Percentiles rank a stretch among this genome's conserved stretches.
Evolutionary conservation across 2,888 invertebrate genomes (phyloP).

Genomic region (Melipona beecheii): DNA sequence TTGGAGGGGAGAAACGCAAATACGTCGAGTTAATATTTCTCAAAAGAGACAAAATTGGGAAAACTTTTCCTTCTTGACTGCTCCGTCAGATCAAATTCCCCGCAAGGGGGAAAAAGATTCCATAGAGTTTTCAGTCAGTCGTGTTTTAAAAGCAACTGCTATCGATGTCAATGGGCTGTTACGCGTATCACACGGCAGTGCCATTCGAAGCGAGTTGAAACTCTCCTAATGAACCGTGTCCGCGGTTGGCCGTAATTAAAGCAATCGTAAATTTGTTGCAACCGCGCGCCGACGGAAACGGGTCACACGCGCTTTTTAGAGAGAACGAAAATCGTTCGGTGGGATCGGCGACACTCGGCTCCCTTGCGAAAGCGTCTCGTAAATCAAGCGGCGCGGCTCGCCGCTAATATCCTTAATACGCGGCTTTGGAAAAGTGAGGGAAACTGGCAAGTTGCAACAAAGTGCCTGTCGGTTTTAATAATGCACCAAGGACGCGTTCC

Average conservation of each 20-base stretch:
- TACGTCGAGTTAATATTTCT: too few relatives aligned
- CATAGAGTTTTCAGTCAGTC: neutral
- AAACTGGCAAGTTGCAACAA: slow-evolving; percentile 17
- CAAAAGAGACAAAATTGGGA: neutral
- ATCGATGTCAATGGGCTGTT: slow-evolving; percentile 15
- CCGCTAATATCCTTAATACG: slow-evolving; percentile 40
- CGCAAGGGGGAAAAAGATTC: too few relatives aligned
- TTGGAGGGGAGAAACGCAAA: too few relatives aligned
- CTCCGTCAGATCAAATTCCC: too few relatives aligned
- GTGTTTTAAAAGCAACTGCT: too few relatives aligned
- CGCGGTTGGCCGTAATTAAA: slow-evolving; percentile 18
- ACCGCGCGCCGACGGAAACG: slow-evolving; percentile 15
- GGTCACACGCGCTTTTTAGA: slow-evolving; percentile 27
- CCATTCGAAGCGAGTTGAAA: slow-evolving; percentile 20
- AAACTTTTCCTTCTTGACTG: too few relatives aligned
- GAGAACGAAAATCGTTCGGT: slow-evolving; percentile 27
- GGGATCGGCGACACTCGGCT: slow-evolving; percentile 17
- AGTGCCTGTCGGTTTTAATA: neutral
- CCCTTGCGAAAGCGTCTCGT: slow-evolving; percentile 23
- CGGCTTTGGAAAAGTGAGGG: slow-evolving; percentile 29
- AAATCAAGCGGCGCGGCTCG: slow-evolving; percentile 8
- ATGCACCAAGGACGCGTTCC: neutral
- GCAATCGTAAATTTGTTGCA: slow-evolving; percentile 27
- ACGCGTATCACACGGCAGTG: neutral
- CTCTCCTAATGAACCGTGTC: slow-evolving; percentile 35